Evolutionary conservation across 2,797 vertebrate genomes (phyloP).

Genomic region (Rhinichthys osculus): DNA sequence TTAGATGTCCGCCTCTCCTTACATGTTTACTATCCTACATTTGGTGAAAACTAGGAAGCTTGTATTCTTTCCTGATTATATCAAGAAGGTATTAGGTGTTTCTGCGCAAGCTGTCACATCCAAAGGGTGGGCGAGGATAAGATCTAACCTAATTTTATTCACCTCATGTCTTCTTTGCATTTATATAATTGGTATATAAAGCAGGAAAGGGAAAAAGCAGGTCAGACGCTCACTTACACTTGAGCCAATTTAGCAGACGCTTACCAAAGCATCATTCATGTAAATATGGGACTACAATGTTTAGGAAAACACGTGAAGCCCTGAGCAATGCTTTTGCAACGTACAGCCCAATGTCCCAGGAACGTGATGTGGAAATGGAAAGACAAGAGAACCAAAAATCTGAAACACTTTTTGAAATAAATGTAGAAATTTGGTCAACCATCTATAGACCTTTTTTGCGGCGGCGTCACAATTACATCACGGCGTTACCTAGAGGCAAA

Average conservation of each 20-base stretch:
- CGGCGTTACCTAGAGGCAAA: too few relatives aligned
- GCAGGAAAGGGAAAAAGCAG: conserved; percentile 72
- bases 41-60: conserved; percentile 69
- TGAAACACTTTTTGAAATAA: neutral
- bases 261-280: conserved; percentile 17
- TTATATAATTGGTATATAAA: conserved; percentile 78
- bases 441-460: neutral
- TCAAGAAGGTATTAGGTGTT: conserved; percentile 75
- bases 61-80: conserved; percentile 72
- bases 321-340: neutral
- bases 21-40: conserved; percentile 72
- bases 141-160: conserved; percentile 85
- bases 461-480: too few relatives aligned
- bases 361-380: neutral
- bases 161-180: conserved; percentile 65
- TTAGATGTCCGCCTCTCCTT: conserved; percentile 68
- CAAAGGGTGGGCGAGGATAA: conserved; percentile 78
- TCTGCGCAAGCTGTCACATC: conserved; percentile 77
- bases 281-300: conserved; percentile 9
- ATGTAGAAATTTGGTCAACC: neutral
- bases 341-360: neutral
- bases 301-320: conserved; percentile 19
- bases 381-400: neutral
- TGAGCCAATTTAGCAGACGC: neutral
- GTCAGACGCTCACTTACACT: conserved; percentile 61